Conservation (phyloP, 2,888 invertebrate species). For the Serripes groenlandicus region DNA sequence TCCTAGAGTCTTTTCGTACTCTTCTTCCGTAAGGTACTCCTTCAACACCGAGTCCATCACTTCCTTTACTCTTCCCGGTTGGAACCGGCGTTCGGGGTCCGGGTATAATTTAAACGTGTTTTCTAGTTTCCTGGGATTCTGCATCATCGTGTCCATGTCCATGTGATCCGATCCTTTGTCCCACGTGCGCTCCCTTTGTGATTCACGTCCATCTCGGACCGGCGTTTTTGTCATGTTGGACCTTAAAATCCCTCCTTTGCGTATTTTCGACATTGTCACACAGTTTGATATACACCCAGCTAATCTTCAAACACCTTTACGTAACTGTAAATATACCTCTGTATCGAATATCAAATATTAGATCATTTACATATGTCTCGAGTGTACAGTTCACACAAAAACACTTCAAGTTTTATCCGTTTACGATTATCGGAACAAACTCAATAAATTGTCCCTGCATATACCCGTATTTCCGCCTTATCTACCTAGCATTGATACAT, state of each 20-base stretch:
- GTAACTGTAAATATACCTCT: not conserved
- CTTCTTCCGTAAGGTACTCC: conserved; percentile 61
- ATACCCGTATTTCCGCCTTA: no score
- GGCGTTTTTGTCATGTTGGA: conserved; percentile 61
- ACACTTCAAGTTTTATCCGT: conserved; percentile 2
- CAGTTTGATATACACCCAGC: not conserved
- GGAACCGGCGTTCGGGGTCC: conserved; percentile 64
- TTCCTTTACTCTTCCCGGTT: conserved; percentile 59
- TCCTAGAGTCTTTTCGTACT: conserved; percentile 68
- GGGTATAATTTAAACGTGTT: conserved; percentile 70
- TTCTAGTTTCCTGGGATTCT: conserved; percentile 55
- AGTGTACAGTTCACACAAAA: not conserved
- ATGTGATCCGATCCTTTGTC: conserved; percentile 45
- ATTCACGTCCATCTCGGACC: conserved; percentile 45
- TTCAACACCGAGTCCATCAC: conserved; percentile 67
- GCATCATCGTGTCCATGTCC: conserved; percentile 19
- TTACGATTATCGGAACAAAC: no score
- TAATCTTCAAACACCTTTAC: not conserved
- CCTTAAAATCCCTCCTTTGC: conserved; percentile 50
- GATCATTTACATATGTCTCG: not conserved
- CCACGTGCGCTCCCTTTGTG: conserved; percentile 45
- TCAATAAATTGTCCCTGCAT: no score
- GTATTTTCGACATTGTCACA: conserved; percentile 17
- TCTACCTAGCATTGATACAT: no score
- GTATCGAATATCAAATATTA: not conserved